Evolutionary conservation across 2,113 vertebrate species (phyloP).

Genomic region (Casuarius casuarius): DNA sequence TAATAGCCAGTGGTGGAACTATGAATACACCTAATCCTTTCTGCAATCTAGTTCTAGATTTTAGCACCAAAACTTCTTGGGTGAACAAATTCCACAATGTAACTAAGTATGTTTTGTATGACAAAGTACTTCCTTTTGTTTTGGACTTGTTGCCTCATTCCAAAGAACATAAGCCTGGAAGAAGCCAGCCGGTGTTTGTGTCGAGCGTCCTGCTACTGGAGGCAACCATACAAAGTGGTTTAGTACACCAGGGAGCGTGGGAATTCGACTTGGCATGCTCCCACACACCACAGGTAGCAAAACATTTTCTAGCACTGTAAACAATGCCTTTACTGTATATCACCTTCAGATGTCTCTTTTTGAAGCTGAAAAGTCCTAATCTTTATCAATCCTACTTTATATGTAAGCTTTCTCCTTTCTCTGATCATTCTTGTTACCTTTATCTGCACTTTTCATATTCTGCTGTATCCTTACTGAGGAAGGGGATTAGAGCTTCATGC

Average conservation of each 20-base stretch:
- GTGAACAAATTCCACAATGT: neutral
- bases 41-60: neutral
- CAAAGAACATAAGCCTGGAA: neutral
- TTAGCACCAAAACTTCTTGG: neutral
- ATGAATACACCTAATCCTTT: neutral
- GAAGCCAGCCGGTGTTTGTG: fast-evolving
- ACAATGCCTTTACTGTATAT: neutral
- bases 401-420: neutral
- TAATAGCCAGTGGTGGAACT: neutral
- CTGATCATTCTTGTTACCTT: neutral
- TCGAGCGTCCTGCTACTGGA: fast-evolving
- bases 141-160: neutral
- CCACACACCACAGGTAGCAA: neutral
- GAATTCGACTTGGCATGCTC: neutral
- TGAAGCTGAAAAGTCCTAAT: neutral
- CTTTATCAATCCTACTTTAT: neutral
- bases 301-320: neutral
- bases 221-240: neutral
- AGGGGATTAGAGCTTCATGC: neutral
- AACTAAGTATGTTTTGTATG: neutral
- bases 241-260: fast-evolving
- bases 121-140: neutral
- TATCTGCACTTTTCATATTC: neutral
- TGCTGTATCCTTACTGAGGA: neutral
- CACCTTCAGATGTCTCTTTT: neutral